Evolutionary conservation across 1,140 invertebrate species (phyloP), one percentile per base, ranked within the genome.

Genomic region (Eufriesea mexicana): DNA sequence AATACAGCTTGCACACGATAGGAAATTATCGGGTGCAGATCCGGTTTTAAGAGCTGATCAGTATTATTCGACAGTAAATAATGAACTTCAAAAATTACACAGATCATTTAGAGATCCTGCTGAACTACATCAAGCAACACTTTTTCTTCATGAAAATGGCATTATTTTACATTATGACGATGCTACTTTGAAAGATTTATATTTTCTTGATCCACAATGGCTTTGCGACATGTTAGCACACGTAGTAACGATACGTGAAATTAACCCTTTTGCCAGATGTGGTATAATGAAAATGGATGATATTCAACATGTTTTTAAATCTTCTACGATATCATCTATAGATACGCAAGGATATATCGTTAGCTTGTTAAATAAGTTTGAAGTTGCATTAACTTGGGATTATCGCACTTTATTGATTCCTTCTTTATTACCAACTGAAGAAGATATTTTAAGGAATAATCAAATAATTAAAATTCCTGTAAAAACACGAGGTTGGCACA

Each of bases 91-190:
- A 67, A 95, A 95, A 82, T 95, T 96, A 71, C 95, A 96, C 84
- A 95, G 96, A 76, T 96, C 96, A 25, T 99, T 98, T 92, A 94
- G 98, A 42, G 98, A 99, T 95, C 95, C 96, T 9, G 96, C 97
- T 0, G 99, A 99, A 93, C 92, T 99, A 55, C 97, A 99, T 89
- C 98, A 99, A 93, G 99, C 99, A 0, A 99, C 98, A 0, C 96
- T 98, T 82, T 99, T 99, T 94, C 95, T 99, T 4, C 99, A 99
- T 94, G 99, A 99, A 90, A 99, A 99, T 94, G 99, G 98, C 96
- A 94, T 99, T 42, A 95, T 99, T n/a, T 95, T 99, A 0, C 98
- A 99, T 94, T 99, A 99, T 92, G 99, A 99, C 91, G 99, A 99
- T 94, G 97, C 98, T 2, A 98, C 98, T 0, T 94, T 99, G 0